Evolutionary conservation across 2,888 invertebrate genomes (phyloP), one percentile per base, ranked within the genome.

Genomic region (Muschampia plurimacula): DNA sequence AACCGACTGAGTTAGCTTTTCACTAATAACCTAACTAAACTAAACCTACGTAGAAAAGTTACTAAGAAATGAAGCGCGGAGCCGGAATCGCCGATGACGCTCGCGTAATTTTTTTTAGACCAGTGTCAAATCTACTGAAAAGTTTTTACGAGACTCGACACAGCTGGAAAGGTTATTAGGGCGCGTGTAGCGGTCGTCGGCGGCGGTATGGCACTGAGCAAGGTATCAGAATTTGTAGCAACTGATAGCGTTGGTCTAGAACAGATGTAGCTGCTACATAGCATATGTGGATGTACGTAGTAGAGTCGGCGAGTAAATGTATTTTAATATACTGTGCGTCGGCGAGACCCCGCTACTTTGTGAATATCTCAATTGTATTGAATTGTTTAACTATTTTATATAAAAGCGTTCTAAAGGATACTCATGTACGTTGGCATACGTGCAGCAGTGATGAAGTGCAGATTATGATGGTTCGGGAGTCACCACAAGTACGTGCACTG

Each of bases 191-290:
- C 90, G 82, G 81, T 81, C 80, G 69, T 83, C 87, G 85, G 79
- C 83, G 88, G 84, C 88, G 84, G 84, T 82, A 79, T 85, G 81
- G 88, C 84, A 92, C 91, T 92, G 91, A 89, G 84, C 80, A 84
- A 49, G 65, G 88, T 89, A 89, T 89, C 90, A 89, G 88, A 81
- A 87, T 6, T 13, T 83, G 86, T 84, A 84, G 81, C 86, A 80
- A 80, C 84, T 89, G 90, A 88, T 89, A 90, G 76, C 81, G 83
- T 83, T 85, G 86, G 87, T 91, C 92, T 92, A 91, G 91, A 82
- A 86, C 88, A 88, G 85, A 81, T 86, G 83, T 88, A 88, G 86
- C 65, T 67, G 59, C 65, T 70, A 75, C 73, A 67, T 70, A 72
- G 75, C 75, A 73, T 77, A 68, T 75, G 74, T 76, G 75, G 67